Conservation (phyloP, 1,140 invertebrate species). For the Chrysomallon squamiferum region DNA sequence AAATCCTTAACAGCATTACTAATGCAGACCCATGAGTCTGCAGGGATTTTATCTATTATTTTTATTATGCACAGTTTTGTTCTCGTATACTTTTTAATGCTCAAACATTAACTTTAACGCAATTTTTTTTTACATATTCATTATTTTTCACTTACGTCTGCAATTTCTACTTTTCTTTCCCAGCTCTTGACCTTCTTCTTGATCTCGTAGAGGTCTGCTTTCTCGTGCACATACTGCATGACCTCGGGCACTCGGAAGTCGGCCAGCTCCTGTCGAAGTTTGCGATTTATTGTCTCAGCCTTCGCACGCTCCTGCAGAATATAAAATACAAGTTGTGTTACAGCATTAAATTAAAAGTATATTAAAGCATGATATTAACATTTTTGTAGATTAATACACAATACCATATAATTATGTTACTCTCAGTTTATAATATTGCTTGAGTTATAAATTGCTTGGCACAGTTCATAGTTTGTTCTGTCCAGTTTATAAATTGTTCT, state of each 20-base stretch:
- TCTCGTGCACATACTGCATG: constrained; percentile 62
- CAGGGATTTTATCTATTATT: no score
- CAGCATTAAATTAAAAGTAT: no score
- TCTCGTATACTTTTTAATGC: no score
- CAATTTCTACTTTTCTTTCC: constrained; percentile 65
- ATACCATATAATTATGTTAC: background rate
- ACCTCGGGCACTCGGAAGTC: constrained; percentile 62
- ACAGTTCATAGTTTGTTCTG: no score
- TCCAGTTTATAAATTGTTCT: no score
- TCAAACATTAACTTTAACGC: no score
- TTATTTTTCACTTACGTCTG: constrained; percentile 45
- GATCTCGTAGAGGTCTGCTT: constrained; percentile 60
- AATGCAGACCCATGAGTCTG: no score
- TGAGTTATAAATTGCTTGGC: no score
- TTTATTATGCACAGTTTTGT: no score
- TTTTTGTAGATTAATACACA: background rate
- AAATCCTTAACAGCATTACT: no score
- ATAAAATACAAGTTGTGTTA: constrained; percentile 8
- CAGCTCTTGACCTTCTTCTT: constrained; percentile 63
- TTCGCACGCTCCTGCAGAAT: constrained; percentile 51
- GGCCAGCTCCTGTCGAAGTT: constrained; percentile 56
- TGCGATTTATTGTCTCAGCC: constrained; percentile 60
- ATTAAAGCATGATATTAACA: no score
- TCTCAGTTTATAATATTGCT: background rate
- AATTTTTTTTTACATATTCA: no score